A percentile compares a stretch with the other conserved stretches of the same genome.
phyloP scores from a whole-genome alignment of 1,140 invertebrate genomes.

The Drosophila quadrilineata region DNA sequence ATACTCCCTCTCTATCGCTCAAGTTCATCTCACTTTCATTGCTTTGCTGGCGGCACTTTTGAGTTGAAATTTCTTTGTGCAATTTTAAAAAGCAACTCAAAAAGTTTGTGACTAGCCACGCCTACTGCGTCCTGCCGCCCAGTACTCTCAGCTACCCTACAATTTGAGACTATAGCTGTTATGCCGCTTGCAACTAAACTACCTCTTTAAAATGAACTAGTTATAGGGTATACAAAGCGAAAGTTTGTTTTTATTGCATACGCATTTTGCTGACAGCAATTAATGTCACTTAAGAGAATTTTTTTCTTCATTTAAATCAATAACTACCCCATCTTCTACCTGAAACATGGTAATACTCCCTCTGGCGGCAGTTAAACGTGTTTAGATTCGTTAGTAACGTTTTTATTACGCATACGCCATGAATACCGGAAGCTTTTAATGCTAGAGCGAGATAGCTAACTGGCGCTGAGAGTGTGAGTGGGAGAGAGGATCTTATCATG shows the following conservation, averaged over 20 bases:
- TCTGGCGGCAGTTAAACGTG: constrained; percentile 7
- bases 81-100: constrained; percentile 42
- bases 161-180: too few relatives aligned
- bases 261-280: constrained; percentile 22
- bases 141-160: too few relatives aligned
- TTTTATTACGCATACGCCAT: constrained; percentile 66
- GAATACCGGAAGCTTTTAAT: constrained; percentile 37
- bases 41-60: too few relatives aligned
- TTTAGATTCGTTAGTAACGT: constrained; percentile 25
- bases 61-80: constrained; percentile 57
- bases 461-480: too few relatives aligned
- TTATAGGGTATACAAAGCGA: neutral
- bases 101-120: too few relatives aligned
- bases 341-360: constrained; percentile 23
- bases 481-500: constrained; percentile 23
- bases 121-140: too few relatives aligned
- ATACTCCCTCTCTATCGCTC: too few relatives aligned
- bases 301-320: too few relatives aligned
- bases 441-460: neutral
- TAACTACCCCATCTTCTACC: neutral
- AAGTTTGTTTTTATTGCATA: constrained; percentile 1
- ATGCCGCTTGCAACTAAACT: too few relatives aligned
- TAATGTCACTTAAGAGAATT: constrained; percentile 45
- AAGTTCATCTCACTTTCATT: too few relatives aligned
- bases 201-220: too few relatives aligned